Percentiles rank a stretch among this genome's conserved stretches.
These are phyloP conservation scores for Thamnophis sirtalis DNA, from an alignment of 2,113 vertebrate species.

Conservation along the genomic window DNA sequence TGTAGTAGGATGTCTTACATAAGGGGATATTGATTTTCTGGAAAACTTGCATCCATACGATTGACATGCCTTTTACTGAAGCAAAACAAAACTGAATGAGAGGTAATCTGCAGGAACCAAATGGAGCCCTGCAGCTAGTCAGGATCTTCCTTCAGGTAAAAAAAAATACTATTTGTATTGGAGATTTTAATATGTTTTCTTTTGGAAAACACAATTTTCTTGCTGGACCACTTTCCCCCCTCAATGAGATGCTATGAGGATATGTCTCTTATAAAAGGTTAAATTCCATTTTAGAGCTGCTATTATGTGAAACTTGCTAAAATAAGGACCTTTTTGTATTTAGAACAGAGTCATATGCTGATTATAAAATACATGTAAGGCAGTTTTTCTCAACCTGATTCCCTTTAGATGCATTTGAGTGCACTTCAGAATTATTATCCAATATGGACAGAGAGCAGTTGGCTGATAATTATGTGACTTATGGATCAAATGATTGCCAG, in stretches of 20 bases:
- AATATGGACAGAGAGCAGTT: neutral
- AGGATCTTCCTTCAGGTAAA: neutral
- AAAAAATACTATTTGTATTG: neutral
- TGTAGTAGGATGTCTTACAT: neutral
- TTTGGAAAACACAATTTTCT: neutral
- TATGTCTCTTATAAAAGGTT: neutral
- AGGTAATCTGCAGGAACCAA: neutral
- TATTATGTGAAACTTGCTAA: neutral
- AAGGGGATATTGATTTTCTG: neutral
- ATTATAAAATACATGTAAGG: neutral
- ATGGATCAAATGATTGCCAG: neutral
- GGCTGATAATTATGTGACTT: neutral
- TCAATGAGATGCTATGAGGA: neutral
- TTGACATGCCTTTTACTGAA: neutral
- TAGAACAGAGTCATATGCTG: neutral
- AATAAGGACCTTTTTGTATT: neutral
- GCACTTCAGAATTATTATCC: neutral
- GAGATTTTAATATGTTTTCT: neutral
- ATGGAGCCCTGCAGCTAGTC: neutral
- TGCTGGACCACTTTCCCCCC: neutral
- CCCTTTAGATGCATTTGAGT: neutral
- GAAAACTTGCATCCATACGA: neutral
- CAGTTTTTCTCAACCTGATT: neutral
- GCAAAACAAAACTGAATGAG: neutral
- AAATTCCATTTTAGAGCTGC: neutral